A percentile compares a stretch with the other conserved stretches of the same genome.
Conservation (phyloP, 2,888 invertebrate genomes). For the Atethmia centrago region DNA sequence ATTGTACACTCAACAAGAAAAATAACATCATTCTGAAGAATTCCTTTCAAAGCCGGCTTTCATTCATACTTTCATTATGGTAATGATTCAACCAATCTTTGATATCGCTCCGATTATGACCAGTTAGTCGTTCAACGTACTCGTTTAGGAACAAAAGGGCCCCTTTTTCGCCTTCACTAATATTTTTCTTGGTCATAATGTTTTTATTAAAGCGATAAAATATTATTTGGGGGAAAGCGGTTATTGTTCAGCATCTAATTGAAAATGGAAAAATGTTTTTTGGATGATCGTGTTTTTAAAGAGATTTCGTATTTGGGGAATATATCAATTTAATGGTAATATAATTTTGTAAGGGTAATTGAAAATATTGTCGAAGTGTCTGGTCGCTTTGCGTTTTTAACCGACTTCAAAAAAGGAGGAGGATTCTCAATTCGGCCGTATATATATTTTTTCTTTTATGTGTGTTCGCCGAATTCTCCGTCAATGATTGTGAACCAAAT, state of each 20-base stretch:
- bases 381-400: background rate
- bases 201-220: constrained; percentile 63
- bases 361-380: background rate
- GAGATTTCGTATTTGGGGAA: constrained; percentile 16
- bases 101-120: constrained; percentile 69
- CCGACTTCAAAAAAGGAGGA: no score
- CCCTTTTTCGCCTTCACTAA: constrained; percentile 49
- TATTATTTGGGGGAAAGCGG: constrained; percentile 48
- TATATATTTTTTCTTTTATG: no score
- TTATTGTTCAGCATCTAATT: constrained; percentile 43
- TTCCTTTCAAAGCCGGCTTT: constrained; percentile 49
- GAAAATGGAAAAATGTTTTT: constrained; percentile 32
- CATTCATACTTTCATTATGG: constrained; percentile 73
- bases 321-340: constrained; percentile 27
- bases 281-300: constrained; percentile 27
- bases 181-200: constrained; percentile 58
- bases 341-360: background rate
- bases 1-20: constrained; percentile 35
- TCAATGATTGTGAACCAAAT: no score
- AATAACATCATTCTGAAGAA: constrained; percentile 31
- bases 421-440: no score
- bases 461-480: no score
- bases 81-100: constrained; percentile 71
- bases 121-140: constrained; percentile 59
- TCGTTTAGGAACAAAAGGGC: constrained; percentile 48